phyloP scores from a whole-genome alignment of 2,888 invertebrate genomes.

The Cordilura impudica region DNA sequence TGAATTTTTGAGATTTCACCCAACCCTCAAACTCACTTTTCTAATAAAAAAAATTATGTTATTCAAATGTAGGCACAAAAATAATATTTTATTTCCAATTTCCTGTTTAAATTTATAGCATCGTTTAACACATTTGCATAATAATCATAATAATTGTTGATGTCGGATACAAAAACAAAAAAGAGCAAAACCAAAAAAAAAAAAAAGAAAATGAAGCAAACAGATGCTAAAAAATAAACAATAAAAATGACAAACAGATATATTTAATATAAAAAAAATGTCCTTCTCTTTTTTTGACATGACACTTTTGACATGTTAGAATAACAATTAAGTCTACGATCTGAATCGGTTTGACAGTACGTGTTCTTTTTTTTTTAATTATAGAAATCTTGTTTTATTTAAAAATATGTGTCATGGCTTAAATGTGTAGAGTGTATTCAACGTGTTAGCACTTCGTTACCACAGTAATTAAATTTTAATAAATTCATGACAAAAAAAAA shows the following conservation, averaged over 20 bases:
- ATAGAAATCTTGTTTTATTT: too few species aligned
- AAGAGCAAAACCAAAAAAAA: not conserved
- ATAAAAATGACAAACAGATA: not conserved
- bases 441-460: conserved; percentile 13
- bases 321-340: conserved; percentile 11
- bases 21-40: too few species aligned
- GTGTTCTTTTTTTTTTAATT: not conserved
- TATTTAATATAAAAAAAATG: not conserved
- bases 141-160: conserved; percentile 17
- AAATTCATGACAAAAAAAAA: conserved; percentile 43
- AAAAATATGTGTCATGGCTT: too few species aligned
- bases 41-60: too few species aligned
- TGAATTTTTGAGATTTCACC: too few species aligned
- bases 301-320: conserved; percentile 32
- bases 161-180: not conserved
- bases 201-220: not conserved
- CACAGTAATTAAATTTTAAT: conserved; percentile 49
- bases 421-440: too few species aligned
- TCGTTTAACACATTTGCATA: conserved; percentile 53
- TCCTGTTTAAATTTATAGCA: conserved; percentile 54
- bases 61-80: too few species aligned
- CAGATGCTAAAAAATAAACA: not conserved
- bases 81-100: conserved; percentile 45
- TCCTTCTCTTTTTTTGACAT: not conserved
- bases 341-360: conserved; percentile 4